Evolutionary conservation across 2,113 vertebrate species (phyloP).

Genomic region (Himantopus leucocephalus): DNA sequence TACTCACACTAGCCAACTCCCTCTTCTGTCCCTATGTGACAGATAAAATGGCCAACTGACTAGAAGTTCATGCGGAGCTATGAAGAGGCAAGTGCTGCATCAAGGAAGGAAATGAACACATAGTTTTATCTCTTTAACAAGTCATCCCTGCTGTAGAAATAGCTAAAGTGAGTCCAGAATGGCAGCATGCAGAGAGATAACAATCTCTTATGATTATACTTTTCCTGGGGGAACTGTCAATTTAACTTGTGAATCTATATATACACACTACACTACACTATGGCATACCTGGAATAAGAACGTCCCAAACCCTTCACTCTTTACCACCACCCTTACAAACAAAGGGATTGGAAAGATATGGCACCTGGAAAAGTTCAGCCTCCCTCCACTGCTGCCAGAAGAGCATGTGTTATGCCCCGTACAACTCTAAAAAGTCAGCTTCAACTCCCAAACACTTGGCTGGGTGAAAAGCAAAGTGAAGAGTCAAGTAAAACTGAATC

Average conservation of each 20-base stretch:
- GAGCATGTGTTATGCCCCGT: neutral
- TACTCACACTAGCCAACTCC: neutral
- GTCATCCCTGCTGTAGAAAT: neutral
- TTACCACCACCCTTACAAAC: neutral
- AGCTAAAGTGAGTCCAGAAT: neutral
- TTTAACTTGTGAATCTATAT: neutral
- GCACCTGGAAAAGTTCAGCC: constrained; percentile 18
- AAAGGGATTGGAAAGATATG: neutral
- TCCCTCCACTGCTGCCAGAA: neutral
- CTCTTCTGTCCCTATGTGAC: neutral
- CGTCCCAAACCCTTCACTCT: neutral
- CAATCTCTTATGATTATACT: neutral
- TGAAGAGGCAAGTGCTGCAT: neutral
- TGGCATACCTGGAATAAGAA: neutral
- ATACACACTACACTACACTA: neutral
- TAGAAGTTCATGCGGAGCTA: neutral
- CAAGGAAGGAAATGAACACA: neutral
- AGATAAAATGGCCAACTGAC: neutral
- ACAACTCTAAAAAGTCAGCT: constrained; percentile 36
- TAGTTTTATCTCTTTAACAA: constrained; percentile 3
- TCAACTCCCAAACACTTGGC: constrained; percentile 28
- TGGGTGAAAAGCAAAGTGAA: constrained; percentile 34
- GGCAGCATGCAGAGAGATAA: constrained; percentile 21
- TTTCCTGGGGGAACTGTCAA: neutral
- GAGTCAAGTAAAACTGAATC: constrained; percentile 10